Evolutionary conservation across 1,140 invertebrate species (phyloP), one percentile per base, ranked within the genome.

Genomic region (Theocolax elegans): DNA sequence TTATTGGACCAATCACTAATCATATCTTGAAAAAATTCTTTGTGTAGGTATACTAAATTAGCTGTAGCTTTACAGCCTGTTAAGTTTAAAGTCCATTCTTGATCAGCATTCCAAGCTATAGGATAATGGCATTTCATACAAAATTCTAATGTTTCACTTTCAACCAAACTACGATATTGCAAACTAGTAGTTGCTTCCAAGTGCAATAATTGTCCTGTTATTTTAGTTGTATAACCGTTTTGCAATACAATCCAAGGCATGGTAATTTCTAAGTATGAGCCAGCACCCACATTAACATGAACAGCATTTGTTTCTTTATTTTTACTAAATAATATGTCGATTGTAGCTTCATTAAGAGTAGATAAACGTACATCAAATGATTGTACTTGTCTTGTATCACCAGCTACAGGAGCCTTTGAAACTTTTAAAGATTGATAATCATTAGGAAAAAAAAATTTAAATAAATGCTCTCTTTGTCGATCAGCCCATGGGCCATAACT

Each of bases 401-500:
- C 96, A 0, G 95, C 93, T 81, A 91, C 89, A 1, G 93, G 93
- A 31, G 91, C 88, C 67, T 92, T 91, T 0, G 93, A 94, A 1
- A 93, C 88, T 82, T 92, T 89, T 69, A 93, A 85, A 51, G 90
- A 89, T 76, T 93, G 90, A 83, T 93, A 96, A 83, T 96, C 94
- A 68, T 94, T 92, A 3, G 97, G 97, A 81, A 95, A 98, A 82
- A 99, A 99, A 82, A 99, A 98, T 86, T 93, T 96, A 83, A 95
- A 99, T 17, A 99, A 85, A 85, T 97, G 92, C 83, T 98, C 97
- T 67, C 97, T 89, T 83, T 99, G 97, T 46, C 97, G 88, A 83
- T 99, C 97, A 7, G 96, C 97, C 97, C 97, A 99, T 4, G 98
- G 97, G 2, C 97, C 97, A 79, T 98, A 99, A 83, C 96, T 97